Evolutionary conservation across 2,888 invertebrate species (phyloP).

Genomic region (Alcis repandata): DNA sequence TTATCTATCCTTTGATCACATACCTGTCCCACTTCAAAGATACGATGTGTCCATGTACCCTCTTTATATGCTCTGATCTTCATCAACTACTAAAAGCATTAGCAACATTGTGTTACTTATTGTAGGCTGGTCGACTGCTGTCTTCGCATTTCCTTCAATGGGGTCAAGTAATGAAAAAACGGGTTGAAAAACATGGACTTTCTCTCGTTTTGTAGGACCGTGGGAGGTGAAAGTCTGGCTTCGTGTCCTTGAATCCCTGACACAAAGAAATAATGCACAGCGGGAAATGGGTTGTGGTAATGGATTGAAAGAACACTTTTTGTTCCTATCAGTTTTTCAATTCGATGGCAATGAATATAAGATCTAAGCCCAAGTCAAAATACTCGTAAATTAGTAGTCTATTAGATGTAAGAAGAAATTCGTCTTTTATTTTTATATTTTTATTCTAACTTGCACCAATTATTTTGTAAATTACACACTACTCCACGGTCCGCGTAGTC

Average conservation of each 20-base stretch:
- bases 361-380: neutral
- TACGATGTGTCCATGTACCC: constrained; percentile 32
- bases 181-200: constrained; percentile 69
- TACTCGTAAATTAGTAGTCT: neutral
- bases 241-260: constrained; percentile 73
- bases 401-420: neutral
- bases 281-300: constrained; percentile 39
- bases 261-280: constrained; percentile 60
- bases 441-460: constrained; percentile 52
- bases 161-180: constrained; percentile 64
- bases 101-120: constrained; percentile 20
- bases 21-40: constrained; percentile 43
- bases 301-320: neutral
- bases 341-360: neutral
- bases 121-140: constrained; percentile 5
- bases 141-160: constrained; percentile 49
- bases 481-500: constrained; percentile 57
- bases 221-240: constrained; percentile 78
- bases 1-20: constrained; percentile 69
- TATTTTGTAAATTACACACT: constrained; percentile 32
- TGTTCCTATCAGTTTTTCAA: neutral
- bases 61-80: constrained; percentile 36
- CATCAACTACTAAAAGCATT: constrained; percentile 38
- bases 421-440: constrained; percentile 7
- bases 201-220: constrained; percentile 65